These are phyloP conservation scores for Cheilosia soror DNA, from an alignment of 2,888 invertebrate species.

Conservation along the genomic window DNA sequence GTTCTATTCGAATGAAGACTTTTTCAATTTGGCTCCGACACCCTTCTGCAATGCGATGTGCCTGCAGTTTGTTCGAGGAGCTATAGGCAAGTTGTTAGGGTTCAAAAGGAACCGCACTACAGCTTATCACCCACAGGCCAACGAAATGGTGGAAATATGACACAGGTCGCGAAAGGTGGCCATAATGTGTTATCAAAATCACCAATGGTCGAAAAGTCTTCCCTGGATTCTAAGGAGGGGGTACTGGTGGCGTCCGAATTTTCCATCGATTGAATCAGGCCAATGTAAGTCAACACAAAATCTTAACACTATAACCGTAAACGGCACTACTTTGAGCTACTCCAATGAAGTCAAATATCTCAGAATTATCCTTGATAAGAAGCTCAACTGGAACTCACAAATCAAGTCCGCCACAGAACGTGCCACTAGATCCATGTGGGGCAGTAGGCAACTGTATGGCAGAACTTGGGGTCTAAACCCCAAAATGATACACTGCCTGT, in stretches of 20 bases:
- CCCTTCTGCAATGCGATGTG: not conserved
- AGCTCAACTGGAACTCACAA: no score
- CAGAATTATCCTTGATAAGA: no score
- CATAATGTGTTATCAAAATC: slow-evolving; percentile 14
- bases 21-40: not conserved
- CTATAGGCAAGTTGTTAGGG: slow-evolving; percentile 9
- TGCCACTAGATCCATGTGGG: no score
- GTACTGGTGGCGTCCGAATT: not conserved
- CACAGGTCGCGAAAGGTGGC: slow-evolving; percentile 62
- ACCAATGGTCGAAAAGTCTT: not conserved
- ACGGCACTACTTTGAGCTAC: no score
- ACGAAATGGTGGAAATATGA: slow-evolving; percentile 79
- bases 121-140: slow-evolving; percentile 80
- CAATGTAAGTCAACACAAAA: not conserved
- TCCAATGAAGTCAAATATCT: no score
- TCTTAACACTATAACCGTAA: no score
- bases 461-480: no score
- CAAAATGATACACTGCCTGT: no score
- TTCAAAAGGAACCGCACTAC: no score
- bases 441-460: no score
- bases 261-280: not conserved
- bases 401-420: no score
- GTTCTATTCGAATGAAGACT: not conserved
- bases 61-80: not conserved
- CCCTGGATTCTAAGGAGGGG: slow-evolving; percentile 2